A percentile compares a stretch with the other conserved stretches of the same genome.
These are phyloP conservation scores for Sialia sialis DNA, from an alignment of 2,113 vertebrate genomes.

Conservation along the genomic window DNA sequence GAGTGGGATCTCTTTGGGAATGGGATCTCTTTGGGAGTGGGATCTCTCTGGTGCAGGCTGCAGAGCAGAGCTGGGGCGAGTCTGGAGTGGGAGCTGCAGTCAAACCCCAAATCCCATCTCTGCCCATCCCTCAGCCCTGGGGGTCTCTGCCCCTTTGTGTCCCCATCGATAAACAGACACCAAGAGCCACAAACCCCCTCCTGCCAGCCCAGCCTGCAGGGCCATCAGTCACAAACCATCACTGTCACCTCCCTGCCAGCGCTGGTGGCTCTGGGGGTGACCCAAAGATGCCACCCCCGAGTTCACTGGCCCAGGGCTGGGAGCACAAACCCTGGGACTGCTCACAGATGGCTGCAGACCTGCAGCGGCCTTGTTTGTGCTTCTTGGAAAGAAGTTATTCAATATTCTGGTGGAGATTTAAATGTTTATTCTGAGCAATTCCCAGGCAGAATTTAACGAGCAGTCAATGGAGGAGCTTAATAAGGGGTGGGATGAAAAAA, in stretches of 20 bases:
- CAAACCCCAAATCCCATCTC: rapidly evolving
- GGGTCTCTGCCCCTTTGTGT: neutral
- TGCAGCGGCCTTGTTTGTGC: neutral
- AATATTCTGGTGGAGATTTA: neutral
- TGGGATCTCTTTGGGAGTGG: no score
- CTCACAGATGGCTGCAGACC: neutral
- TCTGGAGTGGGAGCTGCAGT: neutral
- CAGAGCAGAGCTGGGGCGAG: neutral
- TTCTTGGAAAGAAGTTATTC: constrained; percentile 2
- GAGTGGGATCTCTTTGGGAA: neutral
- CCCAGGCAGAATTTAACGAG: neutral
- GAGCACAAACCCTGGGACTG: neutral
- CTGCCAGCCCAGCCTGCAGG: neutral
- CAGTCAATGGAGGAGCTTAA: constrained; percentile 1
- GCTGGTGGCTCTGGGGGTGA: neutral
- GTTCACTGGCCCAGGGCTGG: neutral
- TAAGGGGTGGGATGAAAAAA: neutral
- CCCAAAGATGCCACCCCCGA: neutral
- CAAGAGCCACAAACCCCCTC: rapidly evolving
- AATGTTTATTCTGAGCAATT: constrained; percentile 12
- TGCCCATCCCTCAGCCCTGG: neutral
- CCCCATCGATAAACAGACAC: neutral
- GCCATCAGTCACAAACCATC: neutral
- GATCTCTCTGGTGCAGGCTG: neutral
- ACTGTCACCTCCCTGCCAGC: rapidly evolving